Base-by-base conservation (phyloP, 2,113 vertebrate genomes). In the Verasper variegatus region DNA sequence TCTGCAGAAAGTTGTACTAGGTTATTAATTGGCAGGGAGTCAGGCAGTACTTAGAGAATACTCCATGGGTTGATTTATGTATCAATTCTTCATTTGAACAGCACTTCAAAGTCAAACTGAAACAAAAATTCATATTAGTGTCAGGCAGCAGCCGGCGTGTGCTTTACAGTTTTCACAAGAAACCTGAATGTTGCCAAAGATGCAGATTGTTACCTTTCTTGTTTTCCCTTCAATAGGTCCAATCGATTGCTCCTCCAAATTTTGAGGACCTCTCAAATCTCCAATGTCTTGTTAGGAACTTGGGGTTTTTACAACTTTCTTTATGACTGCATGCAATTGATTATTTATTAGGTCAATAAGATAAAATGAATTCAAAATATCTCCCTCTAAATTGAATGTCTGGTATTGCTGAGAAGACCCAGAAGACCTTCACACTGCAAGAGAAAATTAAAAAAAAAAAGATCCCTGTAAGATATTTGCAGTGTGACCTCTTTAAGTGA, bases 11-110 rank as follows among this genome's bases (percentile, higher is more conserved):
- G 68, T 56, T 73, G 77, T 63, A 15, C 71, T 37, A 63, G 45
- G 83, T 88, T 88, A 89, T 88, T 89, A 89, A 88, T 89, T 88
- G 88, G 83, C 78, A 76, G 80, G 76, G 82, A 86, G 81, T 77
- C 81, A 59, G 81, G 79, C 78, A 31, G 81, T 72, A 71, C 80
- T 89, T 83, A 85, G 80, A 65, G 72, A 65, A 58, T 70, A 57
- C 85, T 87, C 83, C 55, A 31, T 62, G 63, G 40, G 35, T 51
- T 88, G 88, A 90, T 86, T 86, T 81, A 86, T 89, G 78, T 82
- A 72, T 82, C 81, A 77, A 80, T 84, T 82, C 88, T 80, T 82
- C 85, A 84, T 86, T 78, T 84, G 81, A 86, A 77, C 78, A 70
- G 67, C 78, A 72, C 78, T 80, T 87, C 88, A 84, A 84, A 89